Evolutionary conservation across 2,797 vertebrate genomes (phyloP), one percentile per base, ranked within the genome.

Genomic region (Euphonia xanthogaster): DNA sequence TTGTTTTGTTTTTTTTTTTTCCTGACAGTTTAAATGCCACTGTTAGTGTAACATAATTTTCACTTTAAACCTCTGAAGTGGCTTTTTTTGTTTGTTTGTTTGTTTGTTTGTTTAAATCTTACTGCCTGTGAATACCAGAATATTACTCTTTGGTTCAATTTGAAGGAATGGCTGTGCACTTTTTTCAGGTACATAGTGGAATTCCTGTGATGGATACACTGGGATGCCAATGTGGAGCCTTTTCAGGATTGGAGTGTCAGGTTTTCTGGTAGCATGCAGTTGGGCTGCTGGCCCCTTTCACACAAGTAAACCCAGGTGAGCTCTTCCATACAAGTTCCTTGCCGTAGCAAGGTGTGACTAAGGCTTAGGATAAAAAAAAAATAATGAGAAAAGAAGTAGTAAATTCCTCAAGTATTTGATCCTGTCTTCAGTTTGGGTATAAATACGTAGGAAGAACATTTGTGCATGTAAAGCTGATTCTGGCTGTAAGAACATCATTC

Each of bases 1-100:
- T 2, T 2, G 10, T 15, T 45, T 31, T 20, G 55, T 5, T 1
- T 1, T 9, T 48, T 35, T 20, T 27, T 50, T 20, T 2, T 2
- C 5, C 5, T 20, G 2, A 18, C 8, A 25, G 14, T 60, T 23
- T 60, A 22, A 54, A 58, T 54, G 3, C 5, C 10, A 35, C 9
- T 2, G 3, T 62, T 81, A 31, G 6, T 33, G 20, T 44, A 60
- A 11, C 14, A 23, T 28, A 24, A 31, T 23, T 92, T 88, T 23
- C 3, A n/a, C 4, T 78, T 86, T 21, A 54, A 78, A 35, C 20
- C 9, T 45, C 10, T 45, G 10, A 70, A 65, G 8, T 2, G 2
- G 17, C 12, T 0, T 28, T 45, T 33, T 27, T 53, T 39, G 10
- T 30, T 30, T 8, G 8, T 30, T 1, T 21, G 21, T n/a, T 12